Evolutionary conservation across 2,888 invertebrate species (phyloP), one percentile per base, ranked within the genome.

Genomic region (Dorcus parallelipipedus): DNA sequence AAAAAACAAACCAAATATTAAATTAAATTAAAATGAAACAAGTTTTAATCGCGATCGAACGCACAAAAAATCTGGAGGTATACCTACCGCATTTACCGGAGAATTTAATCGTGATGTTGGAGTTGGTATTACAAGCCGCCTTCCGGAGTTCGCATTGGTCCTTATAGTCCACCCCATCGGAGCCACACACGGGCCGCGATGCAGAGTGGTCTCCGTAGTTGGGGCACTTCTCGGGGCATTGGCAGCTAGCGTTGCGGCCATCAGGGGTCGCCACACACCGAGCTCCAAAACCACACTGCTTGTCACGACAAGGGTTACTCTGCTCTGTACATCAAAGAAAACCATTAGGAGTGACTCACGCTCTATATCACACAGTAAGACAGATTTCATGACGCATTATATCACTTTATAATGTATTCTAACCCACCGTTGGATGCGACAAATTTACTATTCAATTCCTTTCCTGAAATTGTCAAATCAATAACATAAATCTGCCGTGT

Each of bases 11-110:
- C 52, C 48, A 52, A 33, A 33, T 33, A 1, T 33, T 33, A 59
- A 59, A 59, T 59, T 59, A 56, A 59, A 59, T 59, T 59, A 60
- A 41, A 33, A 33, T 33, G 26, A 33, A 33, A 33, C 26, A 6
- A 33, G 26, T 33, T 33, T 33, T 33, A 33, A 33, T 33, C 26
- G 26, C 1, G 26, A 33, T 33, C 7, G 26, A 33, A 33, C 3
- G 26, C 26, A 20, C 7, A 33, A 33, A 33, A 33, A 33, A 33
- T 33, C n/a, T n/a, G n/a, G 3, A 33, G 26, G 9, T 8, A 39
- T 54, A 78, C 89, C 86, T 77, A 95, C 95, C 93, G 79, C 95
- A 95, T 79, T 91, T 89, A 59, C 95, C 95, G 65, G 84, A 84
- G 73, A 91, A 93, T 69, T 90, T 90, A 69, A 93, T 87, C 50